phyloP scores from a whole-genome alignment of 2,888 invertebrate species.

The Caenorhabditis sinica region DNA sequence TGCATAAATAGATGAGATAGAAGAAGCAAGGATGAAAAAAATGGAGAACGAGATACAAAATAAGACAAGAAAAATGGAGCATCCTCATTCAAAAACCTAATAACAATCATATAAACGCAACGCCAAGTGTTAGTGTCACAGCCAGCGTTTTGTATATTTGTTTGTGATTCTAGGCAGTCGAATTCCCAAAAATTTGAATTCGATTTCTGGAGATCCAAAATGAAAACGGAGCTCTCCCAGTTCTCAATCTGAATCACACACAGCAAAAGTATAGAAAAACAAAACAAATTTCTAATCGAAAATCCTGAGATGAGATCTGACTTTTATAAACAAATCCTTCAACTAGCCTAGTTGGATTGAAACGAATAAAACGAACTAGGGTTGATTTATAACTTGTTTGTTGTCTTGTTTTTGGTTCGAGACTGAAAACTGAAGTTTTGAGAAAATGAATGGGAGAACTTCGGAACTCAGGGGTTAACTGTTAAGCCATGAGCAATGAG shows the following conservation, averaged over 20 bases:
- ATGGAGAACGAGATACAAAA: conserved; percentile 31
- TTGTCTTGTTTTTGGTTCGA: neutral
- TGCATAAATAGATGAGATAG: conserved; percentile 34
- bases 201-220: neutral
- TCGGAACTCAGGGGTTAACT: conserved; percentile 48
- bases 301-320: conserved; percentile 40
- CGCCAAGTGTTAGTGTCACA: conserved; percentile 39
- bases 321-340: conserved; percentile 33
- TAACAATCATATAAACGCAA: conserved; percentile 56
- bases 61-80: conserved; percentile 43
- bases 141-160: neutral
- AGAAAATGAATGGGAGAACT: conserved; percentile 36
- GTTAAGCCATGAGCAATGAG: conserved; percentile 58
- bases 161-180: neutral
- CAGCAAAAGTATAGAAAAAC: neutral
- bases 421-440: conserved; percentile 14
- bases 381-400: conserved; percentile 49
- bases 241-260: conserved; percentile 1
- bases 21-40: conserved; percentile 7
- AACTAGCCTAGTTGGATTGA: conserved; percentile 1
- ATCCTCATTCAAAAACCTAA: conserved; percentile 59
- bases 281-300: conserved; percentile 48
- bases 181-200: neutral
- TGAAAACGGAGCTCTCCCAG: neutral
- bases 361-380: conserved; percentile 13